These are phyloP conservation scores for Drosophila jambulina DNA, from an alignment of 1,140 invertebrate genomes.

Conservation along the genomic window DNA sequence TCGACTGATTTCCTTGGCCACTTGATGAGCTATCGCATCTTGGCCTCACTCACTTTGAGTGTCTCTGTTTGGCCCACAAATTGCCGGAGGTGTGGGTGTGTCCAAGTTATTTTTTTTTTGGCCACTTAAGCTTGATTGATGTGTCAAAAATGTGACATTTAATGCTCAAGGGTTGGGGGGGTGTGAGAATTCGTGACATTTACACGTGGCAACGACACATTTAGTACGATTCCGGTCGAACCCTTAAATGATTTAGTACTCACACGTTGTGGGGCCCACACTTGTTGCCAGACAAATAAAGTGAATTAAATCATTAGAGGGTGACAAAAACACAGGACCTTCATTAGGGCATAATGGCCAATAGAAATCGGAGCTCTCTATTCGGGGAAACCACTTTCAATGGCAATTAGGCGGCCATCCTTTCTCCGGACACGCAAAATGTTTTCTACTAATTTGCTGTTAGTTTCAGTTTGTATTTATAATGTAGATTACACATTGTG, in stretches of 20 bases:
- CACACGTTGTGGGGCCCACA: constrained; percentile 8
- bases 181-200: constrained; percentile 39
- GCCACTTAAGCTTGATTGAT: constrained; percentile 69
- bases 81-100: constrained; percentile 5
- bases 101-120: constrained; percentile 10
- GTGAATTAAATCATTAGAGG: constrained; percentile 52
- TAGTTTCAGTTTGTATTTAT: constrained; percentile 7
- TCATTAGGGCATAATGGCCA: constrained; percentile 33
- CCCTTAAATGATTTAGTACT: constrained; percentile 47
- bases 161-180: background rate
- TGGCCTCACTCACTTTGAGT: constrained; percentile 3
- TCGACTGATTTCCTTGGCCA: constrained; percentile 57
- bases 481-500: constrained; percentile 16
- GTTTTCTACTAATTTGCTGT: constrained; percentile 19
- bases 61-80: constrained; percentile 1
- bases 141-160: constrained; percentile 56
- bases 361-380: constrained; percentile 16
- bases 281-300: constrained; percentile 42
- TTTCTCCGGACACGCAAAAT: constrained; percentile 19
- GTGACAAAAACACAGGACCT: constrained; percentile 40
- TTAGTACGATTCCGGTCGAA: constrained; percentile 2
- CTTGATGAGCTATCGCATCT: constrained; percentile 41
- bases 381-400: constrained; percentile 19
- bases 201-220: constrained; percentile 28
- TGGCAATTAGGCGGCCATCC: constrained; percentile 28